Conservation (phyloP, 2,888 invertebrate species). For the Aromia moschata region DNA sequence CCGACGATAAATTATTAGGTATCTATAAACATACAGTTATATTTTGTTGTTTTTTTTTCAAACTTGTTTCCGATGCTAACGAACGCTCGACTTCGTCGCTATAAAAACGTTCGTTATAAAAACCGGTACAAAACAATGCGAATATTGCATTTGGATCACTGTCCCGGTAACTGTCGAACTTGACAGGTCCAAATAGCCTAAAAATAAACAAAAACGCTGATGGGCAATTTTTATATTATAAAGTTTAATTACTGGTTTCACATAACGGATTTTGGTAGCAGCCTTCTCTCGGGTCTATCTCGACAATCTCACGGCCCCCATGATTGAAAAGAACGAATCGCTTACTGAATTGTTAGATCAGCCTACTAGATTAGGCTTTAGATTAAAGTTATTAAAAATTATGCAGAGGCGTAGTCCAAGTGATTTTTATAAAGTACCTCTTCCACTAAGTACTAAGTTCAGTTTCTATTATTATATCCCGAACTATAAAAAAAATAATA, state of each 20-base stretch:
- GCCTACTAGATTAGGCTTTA: conserved; percentile 14
- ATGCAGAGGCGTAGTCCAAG: conserved; percentile 12
- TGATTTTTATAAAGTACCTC: too few species aligned
- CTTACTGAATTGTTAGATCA: conserved; percentile 20
- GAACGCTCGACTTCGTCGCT: too few species aligned
- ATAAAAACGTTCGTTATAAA: too few species aligned
- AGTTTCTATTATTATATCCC: too few species aligned
- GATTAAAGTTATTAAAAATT: conserved; percentile 22
- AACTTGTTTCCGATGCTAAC: too few species aligned
- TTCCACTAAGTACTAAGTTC: too few species aligned
- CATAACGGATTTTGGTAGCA: conserved; percentile 22
- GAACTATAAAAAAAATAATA: too few species aligned
- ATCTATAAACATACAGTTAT: too few species aligned
- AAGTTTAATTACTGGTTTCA: conserved; percentile 22
- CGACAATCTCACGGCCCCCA: conserved; percentile 8
- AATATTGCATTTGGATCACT: background rate
- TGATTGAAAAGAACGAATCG: conserved; percentile 24
- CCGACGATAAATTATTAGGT: too few species aligned
- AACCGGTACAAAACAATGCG: too few species aligned
- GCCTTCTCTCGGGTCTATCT: conserved; percentile 19
- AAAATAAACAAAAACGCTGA: conserved; percentile 17
- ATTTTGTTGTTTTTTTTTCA: too few species aligned
- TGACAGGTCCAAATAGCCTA: conserved; percentile 5
- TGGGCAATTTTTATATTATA: conserved; percentile 12
- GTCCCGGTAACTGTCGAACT: background rate